phyloP scores from a whole-genome alignment of 2,797 vertebrate species.

The Hemitrygon akajei region DNA sequence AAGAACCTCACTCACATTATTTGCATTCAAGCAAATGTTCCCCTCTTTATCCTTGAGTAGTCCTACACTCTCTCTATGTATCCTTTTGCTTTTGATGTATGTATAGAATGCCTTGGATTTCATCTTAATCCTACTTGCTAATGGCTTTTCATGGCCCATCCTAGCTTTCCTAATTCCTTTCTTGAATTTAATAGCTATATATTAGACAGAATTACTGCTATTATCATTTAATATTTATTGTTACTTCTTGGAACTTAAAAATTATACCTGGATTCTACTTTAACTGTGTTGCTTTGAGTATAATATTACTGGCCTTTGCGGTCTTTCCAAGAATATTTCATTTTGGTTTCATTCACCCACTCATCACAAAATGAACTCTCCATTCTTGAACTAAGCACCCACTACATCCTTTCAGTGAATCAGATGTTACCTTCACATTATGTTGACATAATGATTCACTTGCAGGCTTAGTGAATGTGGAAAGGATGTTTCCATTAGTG shows the following conservation, averaged over 20 bases:
- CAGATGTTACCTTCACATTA: not conserved
- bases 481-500: too few species aligned
- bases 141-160: too few species aligned
- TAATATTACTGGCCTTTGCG: conserved; percentile 20
- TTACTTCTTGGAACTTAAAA: conserved; percentile 14
- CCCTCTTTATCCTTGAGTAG: too few species aligned
- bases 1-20: too few species aligned
- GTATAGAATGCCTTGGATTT: too few species aligned
- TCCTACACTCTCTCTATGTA: too few species aligned
- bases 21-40: too few species aligned
- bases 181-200: not conserved
- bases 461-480: not conserved
- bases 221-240: not conserved
- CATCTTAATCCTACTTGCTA: too few species aligned
- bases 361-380: not conserved
- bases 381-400: not conserved
- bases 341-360: conserved; percentile 20
- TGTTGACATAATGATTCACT: not conserved
- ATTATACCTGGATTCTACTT: not conserved
- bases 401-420: not conserved
- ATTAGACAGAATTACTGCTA: not conserved
- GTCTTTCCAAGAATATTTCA: not conserved
- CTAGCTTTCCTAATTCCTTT: too few species aligned
- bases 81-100: too few species aligned
- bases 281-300: not conserved